A percentile compares a stretch with the other conserved stretches of the same genome.
phyloP scores from a whole-genome alignment of 2,888 invertebrate genomes.

The Chrysolina haemoptera region DNA sequence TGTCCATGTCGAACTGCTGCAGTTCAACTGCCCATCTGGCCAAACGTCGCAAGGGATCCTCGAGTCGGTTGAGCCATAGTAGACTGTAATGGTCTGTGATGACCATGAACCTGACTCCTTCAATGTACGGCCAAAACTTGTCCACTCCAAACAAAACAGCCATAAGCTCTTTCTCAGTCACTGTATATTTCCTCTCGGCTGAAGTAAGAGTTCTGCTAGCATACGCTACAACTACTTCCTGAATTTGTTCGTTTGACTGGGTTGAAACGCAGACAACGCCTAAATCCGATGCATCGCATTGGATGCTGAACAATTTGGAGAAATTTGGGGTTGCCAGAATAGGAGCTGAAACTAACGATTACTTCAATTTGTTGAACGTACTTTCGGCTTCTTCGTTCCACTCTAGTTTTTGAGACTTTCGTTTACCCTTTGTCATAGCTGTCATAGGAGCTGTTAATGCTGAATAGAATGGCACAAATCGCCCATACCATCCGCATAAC shows the following conservation, averaged over 20 bases:
- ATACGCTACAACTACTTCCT: neutral
- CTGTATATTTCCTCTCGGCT: neutral
- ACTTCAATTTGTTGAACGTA: neutral
- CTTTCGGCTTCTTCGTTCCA: neutral
- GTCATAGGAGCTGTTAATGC: neutral
- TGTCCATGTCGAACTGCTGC: neutral
- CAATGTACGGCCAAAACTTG: neutral
- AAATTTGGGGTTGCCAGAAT: neutral
- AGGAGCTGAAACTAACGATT: neutral
- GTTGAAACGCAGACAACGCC: neutral
- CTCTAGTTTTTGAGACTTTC: neutral
- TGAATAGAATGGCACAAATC: neutral
- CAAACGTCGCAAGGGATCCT: neutral
- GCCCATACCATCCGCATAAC: neutral
- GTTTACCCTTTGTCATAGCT: neutral
- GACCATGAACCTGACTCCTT: neutral
- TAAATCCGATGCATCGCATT: neutral
- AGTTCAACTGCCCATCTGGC: neutral
- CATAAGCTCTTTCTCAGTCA: neutral
- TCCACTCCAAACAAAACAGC: neutral
- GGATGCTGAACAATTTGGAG: neutral
- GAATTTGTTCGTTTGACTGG: neutral
- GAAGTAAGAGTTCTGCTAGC: neutral
- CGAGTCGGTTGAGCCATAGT: neutral
- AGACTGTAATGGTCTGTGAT: neutral